Percentiles rank a stretch among this genome's conserved stretches.
phyloP scores from a whole-genome alignment of 1,140 invertebrate genomes.

The Lucilia sericata region DNA sequence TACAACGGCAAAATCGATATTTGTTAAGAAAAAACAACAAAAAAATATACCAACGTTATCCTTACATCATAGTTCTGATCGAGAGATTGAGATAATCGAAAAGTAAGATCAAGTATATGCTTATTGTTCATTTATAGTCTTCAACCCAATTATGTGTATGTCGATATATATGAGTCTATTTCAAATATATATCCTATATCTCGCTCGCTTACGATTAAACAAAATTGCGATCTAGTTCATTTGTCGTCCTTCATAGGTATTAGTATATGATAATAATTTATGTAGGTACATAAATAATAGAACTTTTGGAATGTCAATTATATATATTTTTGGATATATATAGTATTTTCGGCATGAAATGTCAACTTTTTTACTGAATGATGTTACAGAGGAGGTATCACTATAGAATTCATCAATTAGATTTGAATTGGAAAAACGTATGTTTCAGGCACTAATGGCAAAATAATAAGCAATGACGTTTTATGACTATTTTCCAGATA shows the following conservation, averaged over 20 bases:
- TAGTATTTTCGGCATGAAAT: no score
- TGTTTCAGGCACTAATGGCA: background rate
- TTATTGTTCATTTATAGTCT: constrained; percentile 64
- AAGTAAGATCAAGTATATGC: constrained; percentile 71
- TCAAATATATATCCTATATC: background rate
- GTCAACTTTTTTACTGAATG: background rate
- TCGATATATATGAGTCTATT: background rate
- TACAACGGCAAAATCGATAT: constrained; percentile 69
- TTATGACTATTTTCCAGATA: background rate
- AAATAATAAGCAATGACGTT: no score
- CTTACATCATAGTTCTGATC: constrained; percentile 80
- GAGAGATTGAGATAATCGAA: constrained; percentile 75
- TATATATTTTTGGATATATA: background rate
- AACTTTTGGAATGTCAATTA: background rate
- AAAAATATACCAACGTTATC: constrained; percentile 66
- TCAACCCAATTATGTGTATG: background rate
- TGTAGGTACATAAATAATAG: background rate
- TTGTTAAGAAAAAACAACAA: background rate
- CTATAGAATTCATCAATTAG: background rate
- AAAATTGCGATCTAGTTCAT: background rate
- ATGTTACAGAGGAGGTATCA: background rate
- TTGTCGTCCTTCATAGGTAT: background rate
- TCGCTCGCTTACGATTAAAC: background rate
- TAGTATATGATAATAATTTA: no score
- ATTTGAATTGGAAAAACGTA: background rate